Evolutionary conservation across 2,797 vertebrate species (phyloP), one percentile per base, ranked within the genome.

Genomic region (Spondyliosoma cantharus): DNA sequence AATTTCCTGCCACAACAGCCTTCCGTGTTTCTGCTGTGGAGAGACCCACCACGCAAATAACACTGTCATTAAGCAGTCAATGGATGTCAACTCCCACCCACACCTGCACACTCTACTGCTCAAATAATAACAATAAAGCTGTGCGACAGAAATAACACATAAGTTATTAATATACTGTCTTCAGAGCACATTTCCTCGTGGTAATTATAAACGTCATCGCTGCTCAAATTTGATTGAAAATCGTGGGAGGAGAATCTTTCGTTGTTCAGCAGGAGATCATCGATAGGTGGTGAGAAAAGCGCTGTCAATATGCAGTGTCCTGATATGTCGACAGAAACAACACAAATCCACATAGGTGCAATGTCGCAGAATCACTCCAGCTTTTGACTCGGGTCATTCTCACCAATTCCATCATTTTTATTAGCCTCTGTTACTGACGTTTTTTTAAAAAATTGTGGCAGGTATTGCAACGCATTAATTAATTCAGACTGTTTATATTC

Each of bases 1-100:
- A 95, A 94, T 95, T 95, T 94, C 93, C 93, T 94, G 92, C 91
- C 86, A 91, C 90, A 90, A 80, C 88, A 90, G 83, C 89, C 86
- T 88, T 89, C 85, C 90, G 79, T 78, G 87, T 74, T 81, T 91
- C 53, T 88, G 86, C 89, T 89, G 86, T 52, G 79, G 84, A 89
- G 84, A 87, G 82, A 87, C 87, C 86, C 84, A 85, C 85, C 81
- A 87, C 73, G 87, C 84, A 91, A 92, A 93, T 89, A 92, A 93
- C 90, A 92, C 89, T 88, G 89, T 94, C 90, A 94, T 94, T 94
- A 94, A 83, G 88, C 87, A 92, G 86, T 88, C 86, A 89, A 74
- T 89, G 84, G 82, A 90, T 86, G 90, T 90, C 89, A 87, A 87
- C 92, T 92, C 88, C 93, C 93, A 91, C 92, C 90, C 89, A 92